A percentile compares a stretch with the other conserved stretches of the same genome.
Conservation (phyloP, 2,797 vertebrate species). For the Acanthornis magna region DNA sequence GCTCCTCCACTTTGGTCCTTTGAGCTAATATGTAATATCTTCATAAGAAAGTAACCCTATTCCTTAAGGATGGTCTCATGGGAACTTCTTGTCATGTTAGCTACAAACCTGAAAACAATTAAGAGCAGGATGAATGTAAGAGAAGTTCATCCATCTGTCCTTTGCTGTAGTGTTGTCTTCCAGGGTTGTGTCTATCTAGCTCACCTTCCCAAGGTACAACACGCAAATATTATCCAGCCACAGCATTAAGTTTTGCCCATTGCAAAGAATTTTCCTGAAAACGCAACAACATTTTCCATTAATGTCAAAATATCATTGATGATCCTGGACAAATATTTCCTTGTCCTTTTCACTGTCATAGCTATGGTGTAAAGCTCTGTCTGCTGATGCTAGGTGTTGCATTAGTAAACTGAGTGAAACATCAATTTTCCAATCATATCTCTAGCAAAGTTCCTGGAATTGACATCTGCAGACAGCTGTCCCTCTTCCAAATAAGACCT, state of each 20-base stretch:
- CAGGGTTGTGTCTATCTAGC: background rate
- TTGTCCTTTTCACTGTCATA: background rate
- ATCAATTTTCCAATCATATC: background rate
- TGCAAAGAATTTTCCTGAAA: background rate
- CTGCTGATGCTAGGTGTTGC: background rate
- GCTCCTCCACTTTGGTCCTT: background rate
- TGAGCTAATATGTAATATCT: background rate
- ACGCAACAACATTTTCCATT: background rate
- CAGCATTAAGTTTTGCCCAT: background rate
- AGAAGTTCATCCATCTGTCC: background rate
- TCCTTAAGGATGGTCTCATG: background rate
- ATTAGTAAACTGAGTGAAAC: background rate
- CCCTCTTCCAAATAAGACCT: background rate
- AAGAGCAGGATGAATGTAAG: background rate
- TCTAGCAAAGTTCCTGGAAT: background rate
- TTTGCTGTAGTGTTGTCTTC: background rate
- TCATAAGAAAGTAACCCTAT: background rate
- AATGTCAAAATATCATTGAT: background rate
- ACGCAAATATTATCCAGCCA: background rate
- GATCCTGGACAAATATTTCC: background rate
- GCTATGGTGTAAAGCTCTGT: background rate
- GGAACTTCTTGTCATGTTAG: background rate
- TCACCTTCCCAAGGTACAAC: background rate
- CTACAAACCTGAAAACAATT: background rate
- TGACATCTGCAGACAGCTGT: background rate